Conservation (phyloP, 64 coral and sea anemone species). For the Platygyra sinensis region DNA sequence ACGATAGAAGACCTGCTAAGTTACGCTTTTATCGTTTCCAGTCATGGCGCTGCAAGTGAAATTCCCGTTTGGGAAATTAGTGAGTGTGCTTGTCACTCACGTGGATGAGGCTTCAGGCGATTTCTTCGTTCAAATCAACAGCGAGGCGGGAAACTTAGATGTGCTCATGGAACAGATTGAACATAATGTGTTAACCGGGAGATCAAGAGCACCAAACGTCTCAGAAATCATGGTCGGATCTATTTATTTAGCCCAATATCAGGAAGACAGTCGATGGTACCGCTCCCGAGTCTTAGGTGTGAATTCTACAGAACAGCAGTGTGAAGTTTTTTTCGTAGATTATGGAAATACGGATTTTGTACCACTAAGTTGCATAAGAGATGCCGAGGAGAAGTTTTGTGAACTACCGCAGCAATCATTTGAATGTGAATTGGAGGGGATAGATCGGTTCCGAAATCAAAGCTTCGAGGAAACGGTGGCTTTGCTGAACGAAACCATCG, state of each 20-base stretch:
- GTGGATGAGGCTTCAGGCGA: constrained; percentile 66
- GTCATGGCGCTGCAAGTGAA: constrained; percentile 74
- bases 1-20: background rate
- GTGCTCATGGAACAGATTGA: constrained; percentile 90
- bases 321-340: constrained; percentile 90
- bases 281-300: constrained; percentile 74
- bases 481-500: constrained; percentile 56
- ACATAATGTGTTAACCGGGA: constrained; percentile 45
- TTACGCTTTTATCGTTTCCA: background rate
- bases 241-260: constrained; percentile 84
- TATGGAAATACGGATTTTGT: constrained; percentile 93
- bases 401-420: constrained; percentile 43
- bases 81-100: constrained; percentile 84
- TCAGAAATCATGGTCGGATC: constrained; percentile 64
- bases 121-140: constrained; percentile 92
- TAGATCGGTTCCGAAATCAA: constrained; percentile 43
- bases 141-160: constrained; percentile 78
- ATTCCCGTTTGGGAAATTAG: constrained; percentile 84
- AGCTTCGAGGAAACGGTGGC: constrained; percentile 33
- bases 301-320: constrained; percentile 25
- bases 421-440: constrained; percentile 60
- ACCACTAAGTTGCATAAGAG: constrained; percentile 50
- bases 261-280: constrained; percentile 84
- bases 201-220: constrained; percentile 8
- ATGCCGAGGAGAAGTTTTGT: constrained; percentile 59